Base-by-base conservation (phyloP, 2,113 vertebrate species). In the Diadophis punctatus region DNA sequence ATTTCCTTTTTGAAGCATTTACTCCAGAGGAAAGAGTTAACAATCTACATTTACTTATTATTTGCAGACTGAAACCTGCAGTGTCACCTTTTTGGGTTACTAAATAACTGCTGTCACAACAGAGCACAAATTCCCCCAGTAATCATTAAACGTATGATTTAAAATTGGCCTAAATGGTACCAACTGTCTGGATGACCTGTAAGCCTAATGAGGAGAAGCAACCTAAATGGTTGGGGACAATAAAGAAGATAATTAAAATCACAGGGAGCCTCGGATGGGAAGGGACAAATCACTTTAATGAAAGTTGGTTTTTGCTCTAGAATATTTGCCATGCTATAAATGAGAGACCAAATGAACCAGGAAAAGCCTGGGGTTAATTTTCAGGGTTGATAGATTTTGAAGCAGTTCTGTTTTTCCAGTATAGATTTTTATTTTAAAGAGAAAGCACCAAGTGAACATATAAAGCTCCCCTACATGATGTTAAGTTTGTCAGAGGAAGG, bases 181-280 rank as follows among this genome's bases (percentile, higher is more conserved):
- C 27, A 89, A 68, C 58, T 88, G n/a, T 51, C 86, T 91, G 84
- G 53, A 43, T 93, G 87, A 86, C 80, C 91, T 84, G 52, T 55
- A 92, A 92, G 68, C n/a, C 23, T 88, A 90, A 90, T 84, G 88
- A 80, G 14, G 27, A 87, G 51, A 90, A 80, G 46, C 43, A 90
- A 4, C 58, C 87, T 80, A 90, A 87, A 80, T 43, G n/a, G 85
- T 87, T 74, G 34, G 23, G 55, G 43, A 87, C 74, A 80, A 90
- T 52, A 74, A 60, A 46, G 23, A 68, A 86, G 55, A 74, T 90
- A 89, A 91, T 89, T 86, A 87, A 93, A 90, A 89, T 92, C 46
- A 91, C 86, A 88, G 53, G 52, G 23, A 58, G 23, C 90, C 85
- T 90, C 39, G 23, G 16, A n/a, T 93, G 52, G 25, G 60, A 90